These are phyloP conservation scores for Noctua fimbriata DNA, from an alignment of 2,888 invertebrate genomes.

Conservation along the genomic window DNA sequence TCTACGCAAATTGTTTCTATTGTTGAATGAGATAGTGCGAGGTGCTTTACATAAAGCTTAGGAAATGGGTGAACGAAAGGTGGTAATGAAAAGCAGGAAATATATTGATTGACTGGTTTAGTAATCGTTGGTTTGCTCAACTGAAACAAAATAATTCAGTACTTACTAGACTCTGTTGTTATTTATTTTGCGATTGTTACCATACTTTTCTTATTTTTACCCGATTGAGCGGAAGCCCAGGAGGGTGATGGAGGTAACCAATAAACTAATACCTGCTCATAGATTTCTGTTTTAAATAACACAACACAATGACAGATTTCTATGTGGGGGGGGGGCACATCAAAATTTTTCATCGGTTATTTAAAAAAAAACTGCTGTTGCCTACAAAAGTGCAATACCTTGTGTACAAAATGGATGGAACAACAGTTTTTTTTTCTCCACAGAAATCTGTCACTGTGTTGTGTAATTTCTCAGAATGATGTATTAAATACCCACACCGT, in stretches of 20 bases:
- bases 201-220: background rate
- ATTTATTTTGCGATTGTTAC: background rate
- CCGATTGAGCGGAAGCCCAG: background rate
- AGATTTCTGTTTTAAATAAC: background rate
- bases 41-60: conserved; percentile 42
- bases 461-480: too few species aligned
- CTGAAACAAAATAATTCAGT: background rate
- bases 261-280: background rate
- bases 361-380: too few species aligned
- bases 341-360: too few species aligned
- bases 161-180: background rate
- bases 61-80: conserved; percentile 13
- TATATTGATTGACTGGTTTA: conserved; percentile 10
- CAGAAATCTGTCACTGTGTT: too few species aligned
- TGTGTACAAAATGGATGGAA: too few species aligned
- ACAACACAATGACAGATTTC: too few species aligned
- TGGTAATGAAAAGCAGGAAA: conserved; percentile 37
- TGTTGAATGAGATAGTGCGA: conserved; percentile 54
- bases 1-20: conserved; percentile 63
- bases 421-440: too few species aligned
- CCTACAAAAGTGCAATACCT: too few species aligned
- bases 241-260: background rate
- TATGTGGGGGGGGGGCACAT: too few species aligned
- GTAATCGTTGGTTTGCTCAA: conserved; percentile 5
- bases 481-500: too few species aligned